A percentile compares a stretch with the other conserved stretches of the same genome.
Conservation (phyloP, 2,888 invertebrate species). For the Ganaspis brasiliensis region DNA sequence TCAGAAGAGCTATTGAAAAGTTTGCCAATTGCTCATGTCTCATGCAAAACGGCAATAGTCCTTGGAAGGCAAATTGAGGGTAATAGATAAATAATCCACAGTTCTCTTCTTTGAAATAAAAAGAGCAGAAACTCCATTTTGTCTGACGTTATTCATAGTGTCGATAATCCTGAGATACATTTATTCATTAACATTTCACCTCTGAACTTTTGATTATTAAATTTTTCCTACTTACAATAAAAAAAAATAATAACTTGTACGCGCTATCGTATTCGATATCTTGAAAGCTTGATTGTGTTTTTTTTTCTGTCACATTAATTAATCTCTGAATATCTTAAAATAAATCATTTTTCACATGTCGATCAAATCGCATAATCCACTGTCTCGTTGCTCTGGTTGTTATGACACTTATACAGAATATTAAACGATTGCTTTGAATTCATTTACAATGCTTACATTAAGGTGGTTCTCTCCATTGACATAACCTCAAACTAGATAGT, state of each 20-base stretch:
- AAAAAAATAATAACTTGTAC: too few relatives aligned
- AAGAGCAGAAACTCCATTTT: constrained; percentile 4
- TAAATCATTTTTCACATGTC: constrained; percentile 1
- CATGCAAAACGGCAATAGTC: constrained; percentile 41
- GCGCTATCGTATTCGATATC: constrained; percentile 4
- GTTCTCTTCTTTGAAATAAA: constrained; percentile 24
- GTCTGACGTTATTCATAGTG: not conserved
- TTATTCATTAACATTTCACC: constrained; percentile 38
- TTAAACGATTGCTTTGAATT: constrained; percentile 11
- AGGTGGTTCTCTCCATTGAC: too few relatives aligned
- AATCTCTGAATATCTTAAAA: constrained; percentile 1
- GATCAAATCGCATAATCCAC: constrained; percentile 9
- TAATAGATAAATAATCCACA: constrained; percentile 39
- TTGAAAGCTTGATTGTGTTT: not conserved
- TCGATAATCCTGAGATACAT: constrained; percentile 24
- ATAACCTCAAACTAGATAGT: too few relatives aligned
- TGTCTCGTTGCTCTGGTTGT: not conserved
- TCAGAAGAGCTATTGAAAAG: constrained; percentile 30
- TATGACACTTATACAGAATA: not conserved
- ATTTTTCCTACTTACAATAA: constrained; percentile 15
- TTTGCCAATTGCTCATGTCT: constrained; percentile 24
- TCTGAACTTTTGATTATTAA: constrained; percentile 38
- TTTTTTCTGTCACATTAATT: not conserved
- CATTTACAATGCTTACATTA: constrained; percentile 15
- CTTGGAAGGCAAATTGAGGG: constrained; percentile 35